Evolutionary conservation across 1,140 invertebrate species (phyloP).

Genomic region (Cecropterus lyciades): DNA sequence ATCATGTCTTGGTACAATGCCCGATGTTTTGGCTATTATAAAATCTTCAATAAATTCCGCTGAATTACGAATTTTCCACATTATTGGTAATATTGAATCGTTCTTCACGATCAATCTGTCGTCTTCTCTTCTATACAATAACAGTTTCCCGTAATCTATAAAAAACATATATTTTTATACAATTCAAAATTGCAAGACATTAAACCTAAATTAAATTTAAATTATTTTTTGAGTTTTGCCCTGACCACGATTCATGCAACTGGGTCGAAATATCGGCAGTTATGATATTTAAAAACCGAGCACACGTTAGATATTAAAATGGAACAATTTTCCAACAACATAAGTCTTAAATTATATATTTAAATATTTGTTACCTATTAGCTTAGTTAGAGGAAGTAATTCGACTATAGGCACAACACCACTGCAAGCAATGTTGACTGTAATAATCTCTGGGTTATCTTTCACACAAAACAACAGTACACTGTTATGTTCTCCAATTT

Average conservation of each 20-base stretch:
- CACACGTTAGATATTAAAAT: too few relatives aligned
- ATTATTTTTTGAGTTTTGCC: too few relatives aligned
- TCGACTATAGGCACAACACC: slow-evolving; percentile 68
- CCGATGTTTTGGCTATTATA: slow-evolving; percentile 64
- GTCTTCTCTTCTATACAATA: slow-evolving; percentile 72
- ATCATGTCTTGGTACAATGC: slow-evolving; percentile 65
- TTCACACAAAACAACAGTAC: slow-evolving; percentile 68
- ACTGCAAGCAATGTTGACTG: slow-evolving; percentile 60
- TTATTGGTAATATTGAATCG: slow-evolving; percentile 73
- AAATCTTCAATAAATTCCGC: slow-evolving; percentile 71
- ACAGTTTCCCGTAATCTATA: slow-evolving; percentile 70
- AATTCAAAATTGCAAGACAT: too few relatives aligned
- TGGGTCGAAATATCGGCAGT: too few relatives aligned
- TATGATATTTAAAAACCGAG: too few relatives aligned
- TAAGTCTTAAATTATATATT: too few relatives aligned
- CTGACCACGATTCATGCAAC: too few relatives aligned
- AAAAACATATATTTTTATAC: slow-evolving; percentile 25
- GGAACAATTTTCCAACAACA: too few relatives aligned
- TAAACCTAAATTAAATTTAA: too few relatives aligned
- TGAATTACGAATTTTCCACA: slow-evolving; percentile 73
- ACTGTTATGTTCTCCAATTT: slow-evolving; percentile 56
- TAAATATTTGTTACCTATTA: slow-evolving; percentile 55
- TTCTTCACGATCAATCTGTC: slow-evolving; percentile 79
- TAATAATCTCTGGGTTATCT: slow-evolving; percentile 74
- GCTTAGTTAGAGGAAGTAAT: slow-evolving; percentile 69